Percentiles rank a stretch among this genome's conserved stretches.
These are phyloP conservation scores for Hippocampus kuda DNA, from an alignment of 2,797 vertebrate genomes.

Conservation along the genomic window DNA sequence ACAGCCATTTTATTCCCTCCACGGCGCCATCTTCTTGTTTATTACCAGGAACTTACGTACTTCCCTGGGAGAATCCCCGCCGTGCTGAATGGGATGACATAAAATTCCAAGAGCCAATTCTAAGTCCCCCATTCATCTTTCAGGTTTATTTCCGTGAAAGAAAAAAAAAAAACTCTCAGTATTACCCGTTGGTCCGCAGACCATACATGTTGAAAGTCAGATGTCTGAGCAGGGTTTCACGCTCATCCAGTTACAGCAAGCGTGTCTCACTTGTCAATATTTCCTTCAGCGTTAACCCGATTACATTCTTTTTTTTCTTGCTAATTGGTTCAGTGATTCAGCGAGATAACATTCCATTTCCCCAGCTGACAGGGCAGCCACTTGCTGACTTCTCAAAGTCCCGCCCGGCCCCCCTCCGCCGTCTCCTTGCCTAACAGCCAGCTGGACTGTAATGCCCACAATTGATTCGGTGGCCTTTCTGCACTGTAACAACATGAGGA, in stretches of 20 bases:
- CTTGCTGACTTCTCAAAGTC: constrained; percentile 7
- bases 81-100: background rate
- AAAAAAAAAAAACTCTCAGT: background rate
- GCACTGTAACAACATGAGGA: constrained; percentile 24
- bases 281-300: background rate
- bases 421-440: constrained; percentile 24
- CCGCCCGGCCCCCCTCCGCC: background rate
- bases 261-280: constrained; percentile 17
- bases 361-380: constrained; percentile 32
- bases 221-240: constrained; percentile 13
- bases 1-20: constrained; percentile 24
- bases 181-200: background rate
- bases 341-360: constrained; percentile 46
- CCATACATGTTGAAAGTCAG: background rate
- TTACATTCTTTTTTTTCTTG: background rate
- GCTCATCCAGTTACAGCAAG: constrained; percentile 10
- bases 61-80: background rate
- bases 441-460: constrained; percentile 38
- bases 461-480: constrained; percentile 55
- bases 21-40: constrained; percentile 18
- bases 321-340: constrained; percentile 28
- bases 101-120: background rate
- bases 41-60: constrained; percentile 26
- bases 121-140: background rate
- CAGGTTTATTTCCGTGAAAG: background rate